Evolutionary conservation across 1,140 invertebrate species (phyloP).

Genomic region (Gonatopus flavifemur): DNA sequence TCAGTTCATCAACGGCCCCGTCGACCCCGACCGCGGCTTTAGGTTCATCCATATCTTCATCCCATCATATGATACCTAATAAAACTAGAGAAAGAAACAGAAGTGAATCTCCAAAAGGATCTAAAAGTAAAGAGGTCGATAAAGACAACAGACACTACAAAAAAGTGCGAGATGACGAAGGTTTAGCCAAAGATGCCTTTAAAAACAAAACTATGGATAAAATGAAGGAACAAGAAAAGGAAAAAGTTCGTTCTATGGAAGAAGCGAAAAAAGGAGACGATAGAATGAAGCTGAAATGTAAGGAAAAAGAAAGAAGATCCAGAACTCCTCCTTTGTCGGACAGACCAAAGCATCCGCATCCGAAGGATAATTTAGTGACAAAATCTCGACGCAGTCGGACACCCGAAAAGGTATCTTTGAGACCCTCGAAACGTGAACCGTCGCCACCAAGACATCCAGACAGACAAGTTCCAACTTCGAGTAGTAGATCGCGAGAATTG

Average conservation of each 20-base stretch:
- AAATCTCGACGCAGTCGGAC: conserved; percentile 50
- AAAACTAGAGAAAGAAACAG: conserved; percentile 48
- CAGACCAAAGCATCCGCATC: conserved; percentile 38
- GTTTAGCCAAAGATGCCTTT: conserved; percentile 25
- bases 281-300: conserved; percentile 41
- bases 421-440: conserved; percentile 49
- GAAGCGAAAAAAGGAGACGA: conserved; percentile 46
- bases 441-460: conserved; percentile 36
- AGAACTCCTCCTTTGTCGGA: conserved; percentile 43
- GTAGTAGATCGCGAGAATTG: conserved; percentile 34
- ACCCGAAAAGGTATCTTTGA: conserved; percentile 43
- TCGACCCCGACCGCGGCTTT: conserved; percentile 12
- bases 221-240: conserved; percentile 46
- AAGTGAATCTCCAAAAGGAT: conserved; percentile 49
- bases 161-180: conserved; percentile 41
- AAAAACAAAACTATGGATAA: conserved; percentile 46
- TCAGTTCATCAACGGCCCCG: conserved; percentile 9
- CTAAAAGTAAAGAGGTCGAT: conserved; percentile 35
- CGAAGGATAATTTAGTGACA: conserved; percentile 32
- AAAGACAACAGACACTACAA: conserved; percentile 42
- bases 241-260: conserved; percentile 34
- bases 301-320: conserved; percentile 50
- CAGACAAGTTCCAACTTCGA: conserved; percentile 25
- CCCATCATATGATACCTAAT: conserved; percentile 26
- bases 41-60: conserved; percentile 25